Percentiles rank a stretch among this genome's conserved stretches.
Evolutionary conservation across 2,888 invertebrate species (phyloP).

Genomic region (Oxyscelio sp.): DNA sequence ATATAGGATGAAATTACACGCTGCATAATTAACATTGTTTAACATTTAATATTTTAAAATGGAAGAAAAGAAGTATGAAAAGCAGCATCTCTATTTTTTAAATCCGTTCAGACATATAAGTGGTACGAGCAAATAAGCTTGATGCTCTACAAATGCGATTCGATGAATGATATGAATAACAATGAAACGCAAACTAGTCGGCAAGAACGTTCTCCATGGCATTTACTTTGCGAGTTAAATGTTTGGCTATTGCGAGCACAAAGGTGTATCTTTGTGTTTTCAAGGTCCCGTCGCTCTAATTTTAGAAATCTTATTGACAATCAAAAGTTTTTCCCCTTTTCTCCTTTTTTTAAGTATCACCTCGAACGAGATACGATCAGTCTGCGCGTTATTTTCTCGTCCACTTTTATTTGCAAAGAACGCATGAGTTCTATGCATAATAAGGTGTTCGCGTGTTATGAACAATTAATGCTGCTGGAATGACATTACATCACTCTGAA

Average conservation of each 20-base stretch:
- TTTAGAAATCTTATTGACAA: conserved; percentile 66
- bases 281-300: conserved; percentile 51
- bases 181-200: conserved; percentile 16
- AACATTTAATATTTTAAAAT: no score
- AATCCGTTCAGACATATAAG: not conserved
- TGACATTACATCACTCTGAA: conserved; percentile 36
- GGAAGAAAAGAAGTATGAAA: no score
- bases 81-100: no score
- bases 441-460: conserved; percentile 55
- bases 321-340: conserved; percentile 22
- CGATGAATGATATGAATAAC: conserved; percentile 38
- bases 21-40: no score
- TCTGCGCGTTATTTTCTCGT: conserved; percentile 47
- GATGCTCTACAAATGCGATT: conserved; percentile 41
- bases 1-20: no score
- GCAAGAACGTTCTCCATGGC: conserved; percentile 47
- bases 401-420: conserved; percentile 38
- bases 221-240: conserved; percentile 48
- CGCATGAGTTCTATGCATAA: conserved; percentile 48
- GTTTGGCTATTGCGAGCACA: conserved; percentile 26
- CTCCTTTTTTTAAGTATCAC: conserved; percentile 34
- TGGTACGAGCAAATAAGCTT: conserved; percentile 22
- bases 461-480: conserved; percentile 37
- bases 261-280: conserved; percentile 26
- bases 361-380: conserved; percentile 51